Evolutionary conservation across 2,888 invertebrate species (phyloP), one percentile per base, ranked within the genome.

Genomic region (Nomada ruficornis): DNA sequence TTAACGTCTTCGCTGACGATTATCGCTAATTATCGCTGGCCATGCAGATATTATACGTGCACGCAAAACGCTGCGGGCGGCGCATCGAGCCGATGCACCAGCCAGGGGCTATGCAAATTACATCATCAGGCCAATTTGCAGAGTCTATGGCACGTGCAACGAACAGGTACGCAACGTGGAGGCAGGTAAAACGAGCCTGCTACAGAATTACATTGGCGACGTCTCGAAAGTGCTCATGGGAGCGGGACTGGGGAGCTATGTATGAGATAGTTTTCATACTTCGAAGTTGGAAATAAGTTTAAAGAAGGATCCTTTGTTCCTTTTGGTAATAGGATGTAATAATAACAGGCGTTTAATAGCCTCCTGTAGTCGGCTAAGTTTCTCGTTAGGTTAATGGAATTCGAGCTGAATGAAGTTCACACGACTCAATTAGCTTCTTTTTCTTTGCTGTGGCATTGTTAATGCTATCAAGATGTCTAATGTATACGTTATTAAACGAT

Each of bases 101-200:
- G 73, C 47, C 67, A 79, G 36, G 36, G 36, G 76, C 81, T 82
- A 84, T 87, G 85, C 80, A 85, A 87, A 85, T 87, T 80, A 79
- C 70, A 62, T 63, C 77, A 70, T 52, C 73, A 47, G 65, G 76
- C 72, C 85, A 80, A 87, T 87, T 83, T 84, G 83, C 87, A 82
- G 71, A 75, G 68, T 67, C 52, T 23, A 42, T 68, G 73, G 63
- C 84, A 77, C 84, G 77, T 84, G 86, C 78, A 78, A 71, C 64
- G 77, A 57, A 60, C 55, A 47, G 67, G 29, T 78, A 47, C 63
- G 57, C 64, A 70, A 59, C 65, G 50, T 78, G 63, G 60, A 70
- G 15, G 36, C 42, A 54, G 52, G 26, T 54, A 29, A 26, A 42
- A 52, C 36, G 65, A 26, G 78, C 52, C 79, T 76, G 62, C 70